Evolutionary conservation across 35 echinoderm and acorn worm species (phyloP).

Genomic region (Strongylocentrotus purpuratus): DNA sequence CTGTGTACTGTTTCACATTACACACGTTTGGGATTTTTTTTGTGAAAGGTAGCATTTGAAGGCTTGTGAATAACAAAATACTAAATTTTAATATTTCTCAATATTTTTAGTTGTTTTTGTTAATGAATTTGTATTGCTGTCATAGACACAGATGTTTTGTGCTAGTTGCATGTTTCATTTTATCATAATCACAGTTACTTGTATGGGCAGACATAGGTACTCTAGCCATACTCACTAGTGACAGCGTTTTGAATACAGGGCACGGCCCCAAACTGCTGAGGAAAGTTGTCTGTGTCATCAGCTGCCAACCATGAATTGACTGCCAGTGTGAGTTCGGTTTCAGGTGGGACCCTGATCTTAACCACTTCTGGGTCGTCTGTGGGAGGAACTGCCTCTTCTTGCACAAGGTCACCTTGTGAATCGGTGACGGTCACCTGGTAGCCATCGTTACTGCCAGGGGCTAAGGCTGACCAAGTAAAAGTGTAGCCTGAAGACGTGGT

Average conservation of each 20-base stretch:
- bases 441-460: neutral
- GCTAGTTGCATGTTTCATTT: too few species aligned
- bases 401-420: neutral
- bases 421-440: conserved; percentile 12
- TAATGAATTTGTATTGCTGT: too few species aligned
- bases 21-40: too few species aligned
- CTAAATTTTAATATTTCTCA: too few species aligned
- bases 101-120: too few species aligned
- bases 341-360: neutral
- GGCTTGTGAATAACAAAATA: too few species aligned
- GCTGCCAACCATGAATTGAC: neutral
- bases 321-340: neutral
- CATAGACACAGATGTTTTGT: too few species aligned
- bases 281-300: neutral
- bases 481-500: neutral
- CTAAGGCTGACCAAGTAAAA: neutral
- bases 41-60: too few species aligned
- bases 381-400: neutral
- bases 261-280: neutral
- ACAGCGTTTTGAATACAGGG: neutral
- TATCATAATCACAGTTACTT: too few species aligned
- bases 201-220: too few species aligned
- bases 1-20: too few species aligned
- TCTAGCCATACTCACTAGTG: neutral
- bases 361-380: neutral